These are phyloP conservation scores for Engraulis encrasicolus DNA, from an alignment of 2,113 vertebrate genomes.

Conservation along the genomic window DNA sequence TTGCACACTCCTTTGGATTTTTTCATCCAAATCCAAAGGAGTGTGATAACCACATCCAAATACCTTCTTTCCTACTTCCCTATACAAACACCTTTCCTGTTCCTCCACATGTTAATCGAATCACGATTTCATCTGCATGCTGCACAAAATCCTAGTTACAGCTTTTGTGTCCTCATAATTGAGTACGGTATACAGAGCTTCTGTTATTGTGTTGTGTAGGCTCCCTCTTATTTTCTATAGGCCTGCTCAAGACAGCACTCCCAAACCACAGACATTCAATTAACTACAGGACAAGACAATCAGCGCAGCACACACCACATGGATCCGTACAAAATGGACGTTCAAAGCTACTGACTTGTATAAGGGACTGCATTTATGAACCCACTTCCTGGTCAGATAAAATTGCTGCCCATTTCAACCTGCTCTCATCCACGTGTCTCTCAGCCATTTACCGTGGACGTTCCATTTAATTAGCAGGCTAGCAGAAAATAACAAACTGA, in stretches of 20 bases:
- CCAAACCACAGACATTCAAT: background rate
- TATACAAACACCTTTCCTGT: background rate
- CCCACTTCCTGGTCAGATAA: background rate
- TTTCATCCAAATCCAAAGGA: no score
- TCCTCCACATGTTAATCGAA: background rate
- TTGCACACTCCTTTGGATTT: no score
- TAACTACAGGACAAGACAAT: background rate
- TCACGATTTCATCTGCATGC: background rate
- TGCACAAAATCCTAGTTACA: background rate
- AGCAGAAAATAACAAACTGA: background rate
- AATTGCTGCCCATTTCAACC: background rate
- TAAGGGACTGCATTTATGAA: background rate
- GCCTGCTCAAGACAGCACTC: background rate
- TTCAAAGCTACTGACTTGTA: background rate
- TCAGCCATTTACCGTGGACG: background rate
- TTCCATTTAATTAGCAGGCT: background rate
- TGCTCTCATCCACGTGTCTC: background rate
- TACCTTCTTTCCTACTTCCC: no score
- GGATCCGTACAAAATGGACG: background rate
- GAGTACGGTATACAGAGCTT: no score
- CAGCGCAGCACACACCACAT: background rate
- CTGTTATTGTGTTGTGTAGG: no score
- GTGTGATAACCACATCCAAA: no score
- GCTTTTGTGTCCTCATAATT: background rate
- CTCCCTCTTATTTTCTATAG: background rate